Percentiles rank a stretch among this genome's conserved stretches.
phyloP scores from a whole-genome alignment of 2,888 invertebrate genomes.

The Amphiduros pacificus region DNA sequence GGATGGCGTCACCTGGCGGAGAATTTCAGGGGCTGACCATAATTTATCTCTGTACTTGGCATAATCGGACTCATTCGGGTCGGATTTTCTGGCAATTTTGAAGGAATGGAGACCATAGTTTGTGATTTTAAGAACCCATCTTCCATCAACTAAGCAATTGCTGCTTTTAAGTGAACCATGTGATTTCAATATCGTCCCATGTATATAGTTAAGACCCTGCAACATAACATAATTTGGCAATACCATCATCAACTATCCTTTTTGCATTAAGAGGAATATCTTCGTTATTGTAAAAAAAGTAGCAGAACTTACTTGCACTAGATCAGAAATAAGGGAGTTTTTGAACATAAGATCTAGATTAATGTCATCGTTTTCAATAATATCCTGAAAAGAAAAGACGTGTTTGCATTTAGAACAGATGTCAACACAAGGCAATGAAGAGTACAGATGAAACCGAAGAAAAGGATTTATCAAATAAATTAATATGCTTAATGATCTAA shows the following conservation, averaged over 20 bases:
- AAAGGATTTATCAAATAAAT: background rate
- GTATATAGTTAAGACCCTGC: constrained; percentile 16
- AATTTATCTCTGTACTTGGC: constrained; percentile 18
- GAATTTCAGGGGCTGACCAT: constrained; percentile 50
- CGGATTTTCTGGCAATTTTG: background rate
- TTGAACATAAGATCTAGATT: constrained; percentile 91
- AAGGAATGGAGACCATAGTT: constrained; percentile 76
- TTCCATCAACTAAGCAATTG: constrained; percentile 82
- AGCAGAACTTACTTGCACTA: constrained; percentile 70
- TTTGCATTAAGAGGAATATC: no score
- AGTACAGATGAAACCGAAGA: constrained; percentile 6
- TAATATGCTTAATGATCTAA: background rate
- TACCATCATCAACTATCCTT: background rate
- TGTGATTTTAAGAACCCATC: constrained; percentile 81
- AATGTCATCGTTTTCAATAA: constrained; percentile 62
- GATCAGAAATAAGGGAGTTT: constrained; percentile 89
- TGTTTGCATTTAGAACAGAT: no score
- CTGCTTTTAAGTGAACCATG: constrained; percentile 83
- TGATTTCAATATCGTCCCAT: constrained; percentile 43
- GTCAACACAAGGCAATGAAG: no score
- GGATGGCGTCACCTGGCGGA: constrained; percentile 12
- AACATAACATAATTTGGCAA: background rate
- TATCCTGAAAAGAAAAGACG: no score
- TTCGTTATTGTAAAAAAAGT: constrained; percentile 30
- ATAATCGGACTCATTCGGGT: constrained; percentile 8